Evolutionary conservation across 64 coral and sea anemone species (phyloP).

Genomic region (Montipora foliosa): DNA sequence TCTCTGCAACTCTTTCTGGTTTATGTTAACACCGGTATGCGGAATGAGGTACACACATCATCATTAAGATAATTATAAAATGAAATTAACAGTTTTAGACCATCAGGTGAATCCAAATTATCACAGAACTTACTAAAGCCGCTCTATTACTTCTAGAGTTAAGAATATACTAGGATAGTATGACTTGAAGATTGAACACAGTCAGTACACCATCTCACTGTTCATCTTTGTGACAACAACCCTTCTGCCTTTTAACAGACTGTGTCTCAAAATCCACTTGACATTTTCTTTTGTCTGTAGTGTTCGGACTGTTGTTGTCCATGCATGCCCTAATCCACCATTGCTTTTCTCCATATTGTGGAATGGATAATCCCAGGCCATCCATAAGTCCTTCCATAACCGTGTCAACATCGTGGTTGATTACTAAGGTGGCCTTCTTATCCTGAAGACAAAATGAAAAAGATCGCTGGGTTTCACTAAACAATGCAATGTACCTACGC

Average conservation of each 20-base stretch:
- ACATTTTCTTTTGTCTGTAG: background rate
- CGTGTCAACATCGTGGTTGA: constrained; percentile 91
- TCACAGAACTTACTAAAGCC: too few relatives aligned
- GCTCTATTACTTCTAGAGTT: too few relatives aligned
- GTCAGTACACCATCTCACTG: background rate
- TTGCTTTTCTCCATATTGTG: constrained; percentile 36
- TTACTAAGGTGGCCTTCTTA: constrained; percentile 95
- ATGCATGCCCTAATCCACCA: constrained; percentile 20
- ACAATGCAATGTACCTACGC: too few relatives aligned
- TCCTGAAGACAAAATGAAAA: constrained; percentile 62
- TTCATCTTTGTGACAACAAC: background rate
- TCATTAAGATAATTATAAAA: too few relatives aligned
- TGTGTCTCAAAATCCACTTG: background rate
- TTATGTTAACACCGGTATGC: too few relatives aligned
- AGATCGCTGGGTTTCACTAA: background rate
- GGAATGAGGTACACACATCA: too few relatives aligned
- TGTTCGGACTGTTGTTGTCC: background rate
- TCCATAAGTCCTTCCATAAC: constrained; percentile 85
- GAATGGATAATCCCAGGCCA: constrained; percentile 63
- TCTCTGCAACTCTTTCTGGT: too few relatives aligned
- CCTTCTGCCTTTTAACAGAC: background rate
- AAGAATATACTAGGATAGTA: too few relatives aligned
- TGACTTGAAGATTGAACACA: too few relatives aligned
- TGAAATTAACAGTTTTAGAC: too few relatives aligned
- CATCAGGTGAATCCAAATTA: too few relatives aligned